phyloP scores from a whole-genome alignment of 1,140 invertebrate genomes.

The Periplaneta americana region DNA sequence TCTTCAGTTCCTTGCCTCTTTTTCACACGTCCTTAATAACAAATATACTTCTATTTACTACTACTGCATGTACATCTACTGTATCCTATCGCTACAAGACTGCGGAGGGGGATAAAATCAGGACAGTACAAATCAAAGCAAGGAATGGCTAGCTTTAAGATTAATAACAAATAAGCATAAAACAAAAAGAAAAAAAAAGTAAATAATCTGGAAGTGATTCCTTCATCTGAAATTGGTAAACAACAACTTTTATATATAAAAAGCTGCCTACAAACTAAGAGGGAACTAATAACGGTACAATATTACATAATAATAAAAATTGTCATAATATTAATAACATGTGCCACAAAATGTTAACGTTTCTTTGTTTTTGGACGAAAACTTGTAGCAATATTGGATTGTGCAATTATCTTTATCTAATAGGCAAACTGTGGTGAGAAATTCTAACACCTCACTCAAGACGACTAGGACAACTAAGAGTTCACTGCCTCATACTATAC shows the following conservation, averaged over 20 bases:
- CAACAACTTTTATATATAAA: slow-evolving; percentile 7
- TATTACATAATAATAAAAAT: slow-evolving; percentile 14
- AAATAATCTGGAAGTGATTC: slow-evolving; percentile 15
- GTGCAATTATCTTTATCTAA: neutral
- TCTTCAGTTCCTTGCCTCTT: neutral
- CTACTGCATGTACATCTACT: neutral
- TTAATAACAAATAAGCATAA: slow-evolving; percentile 14
- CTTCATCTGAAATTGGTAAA: slow-evolving; percentile 13
- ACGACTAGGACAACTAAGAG: slow-evolving; percentile 5
- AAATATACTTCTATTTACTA: neutral
- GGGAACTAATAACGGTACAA: slow-evolving; percentile 8
- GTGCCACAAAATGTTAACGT: slow-evolving; percentile 1
- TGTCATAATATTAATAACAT: slow-evolving; percentile 11
- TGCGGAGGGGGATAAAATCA: neutral
- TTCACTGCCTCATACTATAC: neutral
- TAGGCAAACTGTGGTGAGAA: slow-evolving; percentile 6
- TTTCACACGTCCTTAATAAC: neutral
- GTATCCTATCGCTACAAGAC: no score
- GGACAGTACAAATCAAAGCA: slow-evolving; percentile 1
- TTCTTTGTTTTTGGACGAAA: neutral
- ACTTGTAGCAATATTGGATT: slow-evolving; percentile 2
- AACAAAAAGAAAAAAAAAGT: slow-evolving; percentile 13
- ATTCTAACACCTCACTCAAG: neutral
- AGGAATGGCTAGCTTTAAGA: slow-evolving; percentile 16
- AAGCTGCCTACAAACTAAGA: slow-evolving; percentile 22